phyloP scores from a whole-genome alignment of 92 coral and sea anemone species.

The Siderastrea radians region DNA sequence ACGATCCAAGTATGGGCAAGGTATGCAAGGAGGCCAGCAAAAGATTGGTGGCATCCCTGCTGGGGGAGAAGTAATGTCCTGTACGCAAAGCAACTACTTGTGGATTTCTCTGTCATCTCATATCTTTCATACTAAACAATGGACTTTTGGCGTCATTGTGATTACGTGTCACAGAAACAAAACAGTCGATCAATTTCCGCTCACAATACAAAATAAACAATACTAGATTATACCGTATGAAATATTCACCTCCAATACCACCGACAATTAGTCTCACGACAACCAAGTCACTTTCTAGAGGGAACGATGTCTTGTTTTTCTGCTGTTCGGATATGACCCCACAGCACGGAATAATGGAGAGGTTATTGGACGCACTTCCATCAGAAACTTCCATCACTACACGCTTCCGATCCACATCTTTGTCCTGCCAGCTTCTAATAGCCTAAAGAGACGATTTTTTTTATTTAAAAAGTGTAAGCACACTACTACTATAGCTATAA shows the following conservation, averaged over 20 bases:
- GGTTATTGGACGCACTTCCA: constrained; percentile 25
- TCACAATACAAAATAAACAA: background rate
- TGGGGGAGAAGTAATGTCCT: no score
- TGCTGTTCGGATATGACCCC: constrained; percentile 37
- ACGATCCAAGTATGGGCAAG: no score
- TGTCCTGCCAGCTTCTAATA: constrained; percentile 7
- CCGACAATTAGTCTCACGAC: background rate
- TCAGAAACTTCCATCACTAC: constrained; percentile 28
- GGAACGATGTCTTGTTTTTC: constrained; percentile 27
- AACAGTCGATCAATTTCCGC: background rate
- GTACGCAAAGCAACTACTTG: background rate
- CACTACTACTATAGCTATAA: no score
- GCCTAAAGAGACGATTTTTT: background rate
- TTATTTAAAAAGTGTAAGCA: background rate
- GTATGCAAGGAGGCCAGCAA: no score
- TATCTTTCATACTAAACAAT: no score
- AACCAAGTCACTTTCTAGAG: constrained; percentile 65
- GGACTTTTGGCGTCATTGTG: background rate
- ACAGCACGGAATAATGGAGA: constrained; percentile 31
- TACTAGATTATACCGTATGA: background rate
- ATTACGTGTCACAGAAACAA: no score
- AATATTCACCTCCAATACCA: background rate
- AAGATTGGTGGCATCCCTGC: no score
- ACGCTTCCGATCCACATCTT: background rate
- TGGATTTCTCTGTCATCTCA: no score